Conservation (phyloP, 2,888 invertebrate species). For the Slavum lentiscoides region DNA sequence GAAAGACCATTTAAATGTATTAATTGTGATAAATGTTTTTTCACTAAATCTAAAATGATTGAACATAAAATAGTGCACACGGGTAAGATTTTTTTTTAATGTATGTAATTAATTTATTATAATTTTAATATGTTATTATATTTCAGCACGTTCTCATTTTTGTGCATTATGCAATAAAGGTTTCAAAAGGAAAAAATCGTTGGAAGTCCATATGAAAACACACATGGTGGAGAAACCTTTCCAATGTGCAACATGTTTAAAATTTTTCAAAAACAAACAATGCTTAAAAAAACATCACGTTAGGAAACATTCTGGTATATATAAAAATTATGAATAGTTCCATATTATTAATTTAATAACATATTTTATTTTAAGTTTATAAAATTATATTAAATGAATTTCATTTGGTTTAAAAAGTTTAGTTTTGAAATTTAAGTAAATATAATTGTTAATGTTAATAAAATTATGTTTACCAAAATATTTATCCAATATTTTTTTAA, state of each 20-base stretch:
- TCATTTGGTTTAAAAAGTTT: neutral
- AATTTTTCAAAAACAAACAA: conserved; percentile 44
- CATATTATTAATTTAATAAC: neutral
- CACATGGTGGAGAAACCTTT: conserved; percentile 42
- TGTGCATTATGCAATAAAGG: conserved; percentile 36
- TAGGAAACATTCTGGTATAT: conserved; percentile 48
- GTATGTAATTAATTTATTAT: neutral
- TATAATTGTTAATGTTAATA: too few species aligned
- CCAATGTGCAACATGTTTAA: conserved; percentile 42
- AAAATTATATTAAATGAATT: neutral
- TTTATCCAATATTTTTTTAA: too few species aligned
- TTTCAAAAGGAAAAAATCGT: conserved; percentile 46
- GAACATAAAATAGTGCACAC: conserved; percentile 45
- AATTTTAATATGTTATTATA: neutral
- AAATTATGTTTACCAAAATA: too few species aligned
- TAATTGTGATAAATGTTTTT: conserved; percentile 46
- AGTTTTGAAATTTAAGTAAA: too few species aligned
- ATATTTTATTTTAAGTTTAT: neutral
- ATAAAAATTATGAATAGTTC: neutral
- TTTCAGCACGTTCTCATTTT: conserved; percentile 45
- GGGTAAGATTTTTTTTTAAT: conserved; percentile 7
- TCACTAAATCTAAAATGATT: conserved; percentile 47
- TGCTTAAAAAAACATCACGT: conserved; percentile 41
- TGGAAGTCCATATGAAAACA: conserved; percentile 44
- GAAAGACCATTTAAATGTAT: conserved; percentile 42